phyloP scores from a whole-genome alignment of 2,113 vertebrate genomes.

The Callaeas wilsoni region DNA sequence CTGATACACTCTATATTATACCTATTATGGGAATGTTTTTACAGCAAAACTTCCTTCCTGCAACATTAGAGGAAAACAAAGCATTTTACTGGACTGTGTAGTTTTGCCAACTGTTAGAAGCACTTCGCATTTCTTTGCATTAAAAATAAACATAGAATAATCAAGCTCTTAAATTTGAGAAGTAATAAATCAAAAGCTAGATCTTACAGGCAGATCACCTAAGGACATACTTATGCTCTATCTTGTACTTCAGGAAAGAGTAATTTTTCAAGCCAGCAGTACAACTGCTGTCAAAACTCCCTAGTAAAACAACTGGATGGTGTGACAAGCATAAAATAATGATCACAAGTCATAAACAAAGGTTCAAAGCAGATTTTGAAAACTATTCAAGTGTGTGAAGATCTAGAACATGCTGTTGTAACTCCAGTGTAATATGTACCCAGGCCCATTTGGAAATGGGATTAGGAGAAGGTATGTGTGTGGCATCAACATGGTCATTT shows the following conservation, averaged over 20 bases:
- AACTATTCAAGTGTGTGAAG: background rate
- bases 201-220: background rate
- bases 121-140: background rate
- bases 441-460: background rate
- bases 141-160: background rate
- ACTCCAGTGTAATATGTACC: background rate
- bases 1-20: background rate
- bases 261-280: background rate
- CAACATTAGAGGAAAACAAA: background rate
- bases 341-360: background rate
- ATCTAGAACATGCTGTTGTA: background rate
- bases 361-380: background rate
- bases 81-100: background rate
- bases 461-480: accelerated
- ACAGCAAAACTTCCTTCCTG: background rate
- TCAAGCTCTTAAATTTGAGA: background rate
- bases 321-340: background rate
- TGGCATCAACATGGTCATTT: background rate
- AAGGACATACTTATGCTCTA: background rate
- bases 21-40: background rate
- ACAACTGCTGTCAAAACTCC: background rate
- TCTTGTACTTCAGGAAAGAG: background rate
- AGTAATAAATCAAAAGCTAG: background rate
- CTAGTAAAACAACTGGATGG: background rate
- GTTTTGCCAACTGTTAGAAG: background rate